Percentiles rank a stretch among this genome's conserved stretches.
Evolutionary conservation across 64 coral and sea anemone genomes (phyloP).

Genomic region (Pachyseris speciosa): DNA sequence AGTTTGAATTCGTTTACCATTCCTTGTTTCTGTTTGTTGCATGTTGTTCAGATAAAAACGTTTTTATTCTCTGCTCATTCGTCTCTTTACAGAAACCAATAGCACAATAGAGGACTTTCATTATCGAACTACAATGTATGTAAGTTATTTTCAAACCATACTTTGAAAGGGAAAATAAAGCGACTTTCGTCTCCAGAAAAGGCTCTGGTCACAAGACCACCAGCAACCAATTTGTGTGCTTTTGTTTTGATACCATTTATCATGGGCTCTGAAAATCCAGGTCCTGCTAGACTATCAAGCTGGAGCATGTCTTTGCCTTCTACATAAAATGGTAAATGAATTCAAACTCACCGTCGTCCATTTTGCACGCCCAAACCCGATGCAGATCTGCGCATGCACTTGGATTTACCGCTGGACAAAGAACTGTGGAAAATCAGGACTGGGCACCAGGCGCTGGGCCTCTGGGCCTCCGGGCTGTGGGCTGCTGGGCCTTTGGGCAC

Average conservation of each 20-base stretch:
- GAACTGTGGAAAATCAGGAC: too few relatives aligned
- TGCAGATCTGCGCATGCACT: too few relatives aligned
- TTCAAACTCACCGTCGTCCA: neutral
- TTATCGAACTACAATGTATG: neutral
- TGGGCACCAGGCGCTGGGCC: too few relatives aligned
- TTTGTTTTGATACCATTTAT: slow-evolving; percentile 47
- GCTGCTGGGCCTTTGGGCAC: too few relatives aligned
- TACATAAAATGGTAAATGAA: neutral
- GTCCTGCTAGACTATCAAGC: slow-evolving; percentile 2
- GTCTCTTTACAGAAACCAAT: neutral
- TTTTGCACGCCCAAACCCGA: neutral
- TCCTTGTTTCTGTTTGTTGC: neutral
- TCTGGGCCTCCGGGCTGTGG: too few relatives aligned
- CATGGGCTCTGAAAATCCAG: slow-evolving; percentile 23
- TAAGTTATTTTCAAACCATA: slow-evolving; percentile 1
- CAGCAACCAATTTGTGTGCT: slow-evolving; percentile 5
- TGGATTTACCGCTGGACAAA: too few relatives aligned
- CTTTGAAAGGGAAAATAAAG: neutral
- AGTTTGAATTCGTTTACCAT: neutral
- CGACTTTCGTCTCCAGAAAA: slow-evolving; percentile 8
- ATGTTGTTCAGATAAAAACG: neutral
- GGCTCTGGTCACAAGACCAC: neutral
- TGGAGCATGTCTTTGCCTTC: neutral
- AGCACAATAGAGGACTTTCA: neutral
- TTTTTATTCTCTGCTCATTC: neutral